Conservation (phyloP, 2,113 vertebrate species). For the Anoura caudifer region DNA sequence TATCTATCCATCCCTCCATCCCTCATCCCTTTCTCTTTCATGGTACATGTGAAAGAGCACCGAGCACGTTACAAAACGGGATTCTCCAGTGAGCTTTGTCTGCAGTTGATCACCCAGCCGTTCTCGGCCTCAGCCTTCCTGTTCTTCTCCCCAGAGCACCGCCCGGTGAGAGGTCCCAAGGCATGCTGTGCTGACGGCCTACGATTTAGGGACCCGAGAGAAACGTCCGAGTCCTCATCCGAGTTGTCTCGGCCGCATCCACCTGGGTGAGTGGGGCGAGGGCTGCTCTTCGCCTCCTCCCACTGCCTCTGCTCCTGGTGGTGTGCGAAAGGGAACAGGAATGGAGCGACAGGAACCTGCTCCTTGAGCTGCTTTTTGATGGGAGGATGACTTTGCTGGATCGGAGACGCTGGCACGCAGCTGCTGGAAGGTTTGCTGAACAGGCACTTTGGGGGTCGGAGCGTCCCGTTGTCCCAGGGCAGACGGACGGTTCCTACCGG, state of each 20-base stretch:
- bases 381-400: constrained; percentile 48
- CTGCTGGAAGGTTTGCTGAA: constrained; percentile 60
- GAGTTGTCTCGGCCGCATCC: not conserved
- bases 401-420: constrained; percentile 2
- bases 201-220: not conserved
- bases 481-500: not conserved
- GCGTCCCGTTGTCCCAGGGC: constrained; percentile 28
- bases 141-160: not conserved
- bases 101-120: not conserved
- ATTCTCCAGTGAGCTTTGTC: not conserved
- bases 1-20: not conserved
- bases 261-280: not conserved
- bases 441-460: constrained; percentile 48
- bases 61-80: not conserved
- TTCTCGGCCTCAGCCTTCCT: not conserved
- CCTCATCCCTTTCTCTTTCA: not conserved
- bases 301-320: not conserved
- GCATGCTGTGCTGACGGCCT: not conserved
- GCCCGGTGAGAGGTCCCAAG: not conserved
- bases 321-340: not conserved
- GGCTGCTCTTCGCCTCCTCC: not conserved
- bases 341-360: not conserved
- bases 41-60: not conserved
- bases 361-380: constrained; percentile 16
- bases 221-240: not conserved